Conservation (phyloP, 2,113 vertebrate genomes). For the Eulemur rufifrons region DNA sequence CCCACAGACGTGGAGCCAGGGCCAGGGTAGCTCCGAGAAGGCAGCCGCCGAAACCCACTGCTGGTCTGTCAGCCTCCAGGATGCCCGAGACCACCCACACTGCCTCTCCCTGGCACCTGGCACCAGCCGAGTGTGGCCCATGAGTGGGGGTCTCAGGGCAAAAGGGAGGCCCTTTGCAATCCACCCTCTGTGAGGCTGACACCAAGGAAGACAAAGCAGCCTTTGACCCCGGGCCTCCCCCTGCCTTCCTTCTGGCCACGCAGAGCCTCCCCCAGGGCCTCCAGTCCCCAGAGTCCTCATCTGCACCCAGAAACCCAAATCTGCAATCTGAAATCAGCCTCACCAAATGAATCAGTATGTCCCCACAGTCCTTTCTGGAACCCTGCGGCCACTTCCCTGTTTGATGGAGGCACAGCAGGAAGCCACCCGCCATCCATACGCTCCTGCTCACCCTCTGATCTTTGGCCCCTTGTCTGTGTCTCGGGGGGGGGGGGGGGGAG, state of each 20-base stretch:
- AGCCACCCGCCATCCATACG: too few relatives aligned
- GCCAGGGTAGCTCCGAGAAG: not conserved
- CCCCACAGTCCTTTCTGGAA: too few relatives aligned
- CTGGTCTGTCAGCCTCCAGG: not conserved
- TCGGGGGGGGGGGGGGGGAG: too few relatives aligned
- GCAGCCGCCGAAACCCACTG: too few relatives aligned
- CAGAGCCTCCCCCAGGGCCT: not conserved
- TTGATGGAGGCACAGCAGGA: not conserved
- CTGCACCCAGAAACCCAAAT: not conserved
- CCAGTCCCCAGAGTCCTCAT: not conserved
- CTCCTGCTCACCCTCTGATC: too few relatives aligned
- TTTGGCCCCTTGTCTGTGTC: too few relatives aligned
- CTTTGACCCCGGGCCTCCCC: too few relatives aligned
- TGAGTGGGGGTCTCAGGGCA: not conserved
- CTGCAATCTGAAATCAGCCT: not conserved
- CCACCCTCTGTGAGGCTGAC: not conserved
- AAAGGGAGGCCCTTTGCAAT: not conserved
- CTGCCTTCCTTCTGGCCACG: not conserved
- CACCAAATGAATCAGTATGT: not conserved
- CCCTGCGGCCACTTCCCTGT: not conserved
- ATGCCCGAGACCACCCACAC: rapidly evolving
- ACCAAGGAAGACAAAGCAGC: not conserved
- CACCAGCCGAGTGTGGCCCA: too few relatives aligned
- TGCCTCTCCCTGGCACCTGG: not conserved
- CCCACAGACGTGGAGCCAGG: not conserved